Evolutionary conservation across 2,797 vertebrate genomes (phyloP), one percentile per base, ranked within the genome.

Genomic region (Apodemus agrarius): DNA sequence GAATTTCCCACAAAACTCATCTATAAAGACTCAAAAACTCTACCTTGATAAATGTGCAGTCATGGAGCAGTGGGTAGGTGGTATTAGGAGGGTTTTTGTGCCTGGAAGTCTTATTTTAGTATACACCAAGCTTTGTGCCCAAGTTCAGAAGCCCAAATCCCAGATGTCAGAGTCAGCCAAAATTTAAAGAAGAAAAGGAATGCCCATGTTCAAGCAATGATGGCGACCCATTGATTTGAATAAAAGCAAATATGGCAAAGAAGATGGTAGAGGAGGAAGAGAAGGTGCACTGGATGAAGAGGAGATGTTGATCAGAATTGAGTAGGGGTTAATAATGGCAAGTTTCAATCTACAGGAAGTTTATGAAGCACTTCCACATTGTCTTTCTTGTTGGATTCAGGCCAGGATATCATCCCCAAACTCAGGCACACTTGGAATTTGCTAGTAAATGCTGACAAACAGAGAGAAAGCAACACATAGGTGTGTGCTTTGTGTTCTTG

Each of bases 121-220:
- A 52, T 52, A 16, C 31, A 69, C 63, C 22, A 49, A 85, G 31
- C 69, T 76, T 7, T 79, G 37, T 82, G 34, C n/a, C 0, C 83
- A 86, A 52, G 31, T 75, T 85, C 40, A 85, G 31, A 89, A 40
- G 37, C 79, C 49, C 76, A 43, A 91, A 88, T 83, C 88, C 10
- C 65, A 90, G 24, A 85, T 22, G 22, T 92, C 54, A 92, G 59
- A 95, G 57, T 93, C 37, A 91, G 37, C 43, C 13, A 82, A 92
- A 79, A 9, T 31, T 69, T 94, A 79, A 91, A 83, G 37, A 85
- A 89, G 4, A 29, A 13, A 3, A 29, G 12, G 43, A 4, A 0
- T 80, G 17, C 37, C 76, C n/a, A 54, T 91, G 82, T 40, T 80
- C 61, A 90, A 78, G 72, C 37, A 78, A 7, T 75, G n/a, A 63